Base-by-base conservation (phyloP, 2,797 vertebrate genomes). In the Chrysocyon brachyurus region DNA sequence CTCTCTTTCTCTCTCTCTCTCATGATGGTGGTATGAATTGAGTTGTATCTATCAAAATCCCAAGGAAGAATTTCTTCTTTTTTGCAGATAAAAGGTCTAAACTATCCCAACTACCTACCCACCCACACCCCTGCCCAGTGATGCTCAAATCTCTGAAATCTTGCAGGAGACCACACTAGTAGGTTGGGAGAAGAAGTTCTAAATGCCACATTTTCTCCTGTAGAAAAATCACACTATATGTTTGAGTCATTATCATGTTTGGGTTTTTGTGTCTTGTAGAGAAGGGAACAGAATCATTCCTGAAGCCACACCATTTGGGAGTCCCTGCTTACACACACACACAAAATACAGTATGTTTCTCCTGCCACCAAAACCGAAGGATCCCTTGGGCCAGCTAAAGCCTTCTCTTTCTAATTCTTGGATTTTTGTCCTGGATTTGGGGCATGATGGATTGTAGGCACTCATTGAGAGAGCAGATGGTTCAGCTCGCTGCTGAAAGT, bases 341-440 rank as follows among this genome's bases (percentile, higher is more conserved):
- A 75, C 26, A 12, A 63, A 21, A 90, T 12, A 52, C 26, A 90
- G 15, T 68, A 26, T 59, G 11, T 86, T 88, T 86, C 26, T 93
- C 59, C 66, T 93, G 54, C 86, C 56, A 96, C 68, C 77, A 82
- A 91, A 92, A 83, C 36, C 56, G 63, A 83, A 78, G 68, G n/a
- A 81, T 97, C 94, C 85, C 86, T 75, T 95, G 90, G 83, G 97
- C 1, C 68, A 78, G 36, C 89, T 82, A 89, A 97, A 94, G 59
- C 22, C 78, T 95, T 93, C 52, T 68, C 19, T 93, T 79, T 79
- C 88, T 97, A 97, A 97, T 96, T 93, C 89, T 5, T 73, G 91
- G 83, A 94, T 96, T 95, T 97, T 63, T 96, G n/a, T 54, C 31
- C 56, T 28, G 81, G 83, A 95, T 97, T 97, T 97, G 24, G 89